Evolutionary conservation across 37 sponge, comb jelly and placozoan genomes (phyloP).

Genomic region (Haliclona indistincta): DNA sequence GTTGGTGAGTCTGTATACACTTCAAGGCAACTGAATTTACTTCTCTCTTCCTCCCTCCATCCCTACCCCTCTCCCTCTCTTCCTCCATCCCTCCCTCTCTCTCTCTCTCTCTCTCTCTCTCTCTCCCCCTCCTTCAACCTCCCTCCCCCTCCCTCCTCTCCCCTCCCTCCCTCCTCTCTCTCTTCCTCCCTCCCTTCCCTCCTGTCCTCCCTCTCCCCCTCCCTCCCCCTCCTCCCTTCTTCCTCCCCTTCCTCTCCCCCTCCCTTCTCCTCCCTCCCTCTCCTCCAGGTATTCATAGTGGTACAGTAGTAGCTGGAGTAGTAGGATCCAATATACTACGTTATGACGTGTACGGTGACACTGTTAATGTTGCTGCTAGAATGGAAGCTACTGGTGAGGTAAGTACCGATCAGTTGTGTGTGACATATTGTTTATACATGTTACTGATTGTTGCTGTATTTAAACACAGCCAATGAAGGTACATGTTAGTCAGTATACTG

Average conservation of each 20-base stretch:
- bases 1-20: slow-evolving; percentile 27
- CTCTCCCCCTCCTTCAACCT: too few species aligned
- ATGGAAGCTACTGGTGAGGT: slow-evolving; percentile 69
- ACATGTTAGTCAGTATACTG: slow-evolving; percentile 61
- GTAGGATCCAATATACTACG: slow-evolving; percentile 41
- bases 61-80: too few species aligned
- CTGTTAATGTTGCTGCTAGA: slow-evolving; percentile 61
- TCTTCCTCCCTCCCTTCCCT: background rate
- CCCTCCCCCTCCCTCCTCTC: too few species aligned
- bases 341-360: slow-evolving; percentile 69
- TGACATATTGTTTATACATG: too few species aligned
- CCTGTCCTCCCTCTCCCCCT: too few species aligned
- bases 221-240: background rate
- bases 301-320: slow-evolving; percentile 61
- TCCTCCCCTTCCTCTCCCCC: background rate
- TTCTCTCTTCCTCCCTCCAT: too few species aligned
- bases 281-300: slow-evolving; percentile 59
- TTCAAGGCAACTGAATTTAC: background rate
- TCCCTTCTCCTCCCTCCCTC: background rate
- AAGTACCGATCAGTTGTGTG: too few species aligned
- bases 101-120: too few species aligned
- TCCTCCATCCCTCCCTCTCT: too few species aligned
- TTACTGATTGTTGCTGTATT: too few species aligned
- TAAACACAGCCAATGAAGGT: slow-evolving; percentile 65
- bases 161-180: background rate